phyloP scores from a whole-genome alignment of 1,140 invertebrate species.

The Globodera rostochiensis region DNA sequence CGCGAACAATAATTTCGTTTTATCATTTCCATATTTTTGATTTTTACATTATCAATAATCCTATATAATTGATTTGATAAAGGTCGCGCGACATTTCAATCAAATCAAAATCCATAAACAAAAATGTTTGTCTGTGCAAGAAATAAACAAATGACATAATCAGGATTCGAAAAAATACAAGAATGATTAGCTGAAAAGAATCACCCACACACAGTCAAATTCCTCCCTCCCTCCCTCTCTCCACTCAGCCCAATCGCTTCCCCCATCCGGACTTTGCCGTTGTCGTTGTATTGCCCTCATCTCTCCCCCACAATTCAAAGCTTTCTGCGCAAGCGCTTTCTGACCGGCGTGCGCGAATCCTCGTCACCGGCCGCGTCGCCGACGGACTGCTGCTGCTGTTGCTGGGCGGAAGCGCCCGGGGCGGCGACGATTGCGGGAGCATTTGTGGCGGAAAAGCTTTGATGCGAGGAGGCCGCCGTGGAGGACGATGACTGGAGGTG shows the following conservation, averaged over 20 bases:
- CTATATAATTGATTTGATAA: neutral
- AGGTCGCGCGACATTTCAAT: neutral
- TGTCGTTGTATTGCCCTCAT: too few relatives aligned
- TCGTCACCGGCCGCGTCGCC: constrained; percentile 16
- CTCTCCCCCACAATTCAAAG: constrained; percentile 3
- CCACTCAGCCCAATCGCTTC: neutral
- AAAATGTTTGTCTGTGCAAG: neutral
- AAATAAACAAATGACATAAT: neutral
- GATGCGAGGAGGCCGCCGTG: neutral
- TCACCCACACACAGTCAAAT: neutral
- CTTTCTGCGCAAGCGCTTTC: constrained; percentile 25
- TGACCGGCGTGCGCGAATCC: constrained; percentile 23
- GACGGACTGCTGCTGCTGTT: constrained; percentile 2
- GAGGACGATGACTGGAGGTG: neutral
- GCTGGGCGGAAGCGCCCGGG: neutral
- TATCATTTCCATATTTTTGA: too few relatives aligned
- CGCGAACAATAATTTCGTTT: neutral
- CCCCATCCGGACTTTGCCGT: neutral
- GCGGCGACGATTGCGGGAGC: neutral
- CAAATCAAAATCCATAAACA: neutral
- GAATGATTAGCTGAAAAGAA: neutral
- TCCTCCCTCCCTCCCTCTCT: too few relatives aligned
- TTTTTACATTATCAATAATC: too few relatives aligned
- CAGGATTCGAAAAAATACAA: neutral
- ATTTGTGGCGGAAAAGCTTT: neutral